phyloP scores from a whole-genome alignment of 2,113 vertebrate species.

The Melanerpes aurifrons region DNA sequence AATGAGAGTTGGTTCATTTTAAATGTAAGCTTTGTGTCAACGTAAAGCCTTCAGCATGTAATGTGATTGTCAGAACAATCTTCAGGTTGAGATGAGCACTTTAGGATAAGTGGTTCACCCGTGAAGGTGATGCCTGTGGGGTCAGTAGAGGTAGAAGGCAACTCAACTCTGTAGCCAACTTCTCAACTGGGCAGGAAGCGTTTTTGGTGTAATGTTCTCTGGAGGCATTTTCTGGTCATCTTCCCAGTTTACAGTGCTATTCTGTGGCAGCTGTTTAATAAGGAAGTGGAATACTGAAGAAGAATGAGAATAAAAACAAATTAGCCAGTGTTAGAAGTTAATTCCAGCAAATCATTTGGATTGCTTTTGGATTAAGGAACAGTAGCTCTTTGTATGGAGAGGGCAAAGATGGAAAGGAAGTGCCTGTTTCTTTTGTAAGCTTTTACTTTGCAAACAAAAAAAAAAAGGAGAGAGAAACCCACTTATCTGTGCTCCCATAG shows the following conservation, averaged over 20 bases:
- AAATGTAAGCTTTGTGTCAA: background rate
- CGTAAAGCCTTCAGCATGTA: background rate
- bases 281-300: conserved; percentile 68
- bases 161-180: background rate
- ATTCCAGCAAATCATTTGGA: conserved; percentile 71
- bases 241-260: conserved; percentile 64
- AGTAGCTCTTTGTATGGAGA: conserved; percentile 62
- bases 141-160: background rate
- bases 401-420: conserved; percentile 43
- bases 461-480: background rate
- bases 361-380: conserved; percentile 68
- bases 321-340: conserved; percentile 70
- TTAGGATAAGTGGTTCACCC: background rate
- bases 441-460: background rate
- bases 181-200: conserved; percentile 70
- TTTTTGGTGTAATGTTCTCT: conserved; percentile 37
- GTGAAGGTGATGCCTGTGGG: conserved; percentile 25
- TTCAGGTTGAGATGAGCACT: background rate
- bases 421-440: conserved; percentile 40
- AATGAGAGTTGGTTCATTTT: background rate
- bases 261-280: conserved; percentile 70
- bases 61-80: background rate
- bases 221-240: conserved; percentile 69
- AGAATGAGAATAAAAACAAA: conserved; percentile 72
- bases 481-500: background rate